These are phyloP conservation scores for Brachirus orientalis DNA, from an alignment of 2,113 vertebrate species.

Conservation along the genomic window DNA sequence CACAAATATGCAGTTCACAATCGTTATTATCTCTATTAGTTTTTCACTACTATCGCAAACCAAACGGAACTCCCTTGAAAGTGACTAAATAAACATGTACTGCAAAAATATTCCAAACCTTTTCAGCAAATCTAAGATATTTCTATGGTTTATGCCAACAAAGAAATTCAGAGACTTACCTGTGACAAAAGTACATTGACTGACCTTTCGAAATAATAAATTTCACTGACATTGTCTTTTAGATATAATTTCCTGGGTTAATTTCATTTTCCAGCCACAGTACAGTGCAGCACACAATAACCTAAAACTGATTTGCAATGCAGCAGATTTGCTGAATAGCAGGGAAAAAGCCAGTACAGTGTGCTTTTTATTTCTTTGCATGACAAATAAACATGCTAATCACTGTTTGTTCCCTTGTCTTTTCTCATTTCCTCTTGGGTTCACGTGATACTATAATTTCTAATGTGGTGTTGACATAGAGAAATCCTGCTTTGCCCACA, in stretches of 20 bases:
- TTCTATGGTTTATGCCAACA: no score
- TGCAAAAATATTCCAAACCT: no score
- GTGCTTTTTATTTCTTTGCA: slow-evolving; percentile 30
- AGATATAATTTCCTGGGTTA: not conserved
- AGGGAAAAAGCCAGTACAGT: not conserved
- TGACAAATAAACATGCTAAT: slow-evolving; percentile 67
- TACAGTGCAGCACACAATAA: not conserved
- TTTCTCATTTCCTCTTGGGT: slow-evolving; percentile 68
- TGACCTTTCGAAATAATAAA: no score
- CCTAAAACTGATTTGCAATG: not conserved
- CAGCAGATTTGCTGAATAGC: not conserved
- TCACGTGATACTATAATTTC: slow-evolving; percentile 56
- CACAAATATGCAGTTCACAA: no score
- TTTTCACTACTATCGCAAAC: no score
- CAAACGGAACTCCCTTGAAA: no score
- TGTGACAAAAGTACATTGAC: no score
- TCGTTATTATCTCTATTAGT: no score
- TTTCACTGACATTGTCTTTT: no score
- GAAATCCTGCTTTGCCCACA: slow-evolving; percentile 51
- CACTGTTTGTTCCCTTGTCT: slow-evolving; percentile 67
- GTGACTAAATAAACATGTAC: no score
- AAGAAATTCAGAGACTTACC: no score
- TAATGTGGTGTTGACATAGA: slow-evolving; percentile 63
- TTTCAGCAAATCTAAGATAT: no score
- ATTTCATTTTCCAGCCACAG: not conserved